These are phyloP conservation scores for Drosophila micromelanica DNA, from an alignment of 1,140 invertebrate genomes.

Conservation along the genomic window DNA sequence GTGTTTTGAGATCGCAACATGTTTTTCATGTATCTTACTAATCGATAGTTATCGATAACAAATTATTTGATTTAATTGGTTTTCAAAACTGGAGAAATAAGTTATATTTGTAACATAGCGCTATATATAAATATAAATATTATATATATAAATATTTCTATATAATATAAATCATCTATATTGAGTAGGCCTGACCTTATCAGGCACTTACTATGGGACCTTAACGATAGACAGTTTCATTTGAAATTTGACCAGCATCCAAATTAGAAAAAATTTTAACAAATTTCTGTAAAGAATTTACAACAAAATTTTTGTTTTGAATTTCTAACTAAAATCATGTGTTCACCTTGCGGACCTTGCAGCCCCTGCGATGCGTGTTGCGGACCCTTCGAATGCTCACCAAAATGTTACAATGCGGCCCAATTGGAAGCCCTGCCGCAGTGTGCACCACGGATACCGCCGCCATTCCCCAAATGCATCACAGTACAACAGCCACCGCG, in stretches of 20 bases:
- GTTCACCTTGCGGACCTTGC: slow-evolving; percentile 8
- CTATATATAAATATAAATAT: too few relatives aligned
- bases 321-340: not conserved
- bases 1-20: too few relatives aligned
- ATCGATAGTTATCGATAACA: too few relatives aligned
- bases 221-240: not conserved
- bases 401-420: slow-evolving; percentile 57
- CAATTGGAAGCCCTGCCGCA: slow-evolving; percentile 63
- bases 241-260: slow-evolving; percentile 13
- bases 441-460: slow-evolving; percentile 59
- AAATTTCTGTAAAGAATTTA: not conserved
- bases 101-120: too few relatives aligned
- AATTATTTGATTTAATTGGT: too few relatives aligned
- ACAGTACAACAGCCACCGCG: slow-evolving; percentile 69
- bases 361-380: slow-evolving; percentile 14
- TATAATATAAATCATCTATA: not conserved
- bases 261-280: slow-evolving; percentile 12
- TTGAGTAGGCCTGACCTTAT: slow-evolving; percentile 2
- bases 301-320: slow-evolving; percentile 10
- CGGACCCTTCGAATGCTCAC: slow-evolving; percentile 46
- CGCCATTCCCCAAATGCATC: slow-evolving; percentile 58
- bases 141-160: too few relatives aligned
- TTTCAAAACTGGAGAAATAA: too few relatives aligned
- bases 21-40: too few relatives aligned
- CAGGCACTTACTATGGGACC: not conserved